phyloP scores from a whole-genome alignment of 2,888 invertebrate species.

The Muscina levida region DNA sequence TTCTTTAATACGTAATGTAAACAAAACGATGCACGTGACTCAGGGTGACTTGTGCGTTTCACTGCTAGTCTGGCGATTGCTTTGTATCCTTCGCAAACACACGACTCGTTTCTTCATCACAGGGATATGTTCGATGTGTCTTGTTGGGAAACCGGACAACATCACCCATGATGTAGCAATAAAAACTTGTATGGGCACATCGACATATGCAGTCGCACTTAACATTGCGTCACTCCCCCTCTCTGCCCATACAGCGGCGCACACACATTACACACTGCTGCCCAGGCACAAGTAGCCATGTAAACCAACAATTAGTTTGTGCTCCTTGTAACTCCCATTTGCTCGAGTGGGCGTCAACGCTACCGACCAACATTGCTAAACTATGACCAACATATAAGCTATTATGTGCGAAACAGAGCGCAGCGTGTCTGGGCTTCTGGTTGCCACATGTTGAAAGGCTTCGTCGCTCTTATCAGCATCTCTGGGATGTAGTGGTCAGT shows the following conservation, averaged over 20 bases:
- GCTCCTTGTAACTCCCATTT: not conserved
- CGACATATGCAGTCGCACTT: not conserved
- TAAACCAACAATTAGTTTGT: slow-evolving; percentile 61
- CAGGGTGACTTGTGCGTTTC: slow-evolving; percentile 36
- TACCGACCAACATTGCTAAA: slow-evolving; percentile 16
- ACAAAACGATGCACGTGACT: slow-evolving; percentile 77
- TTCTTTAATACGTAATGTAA: slow-evolving; percentile 75
- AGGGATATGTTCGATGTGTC: slow-evolving; percentile 7
- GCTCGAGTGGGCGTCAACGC: slow-evolving; percentile 53
- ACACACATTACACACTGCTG: not conserved
- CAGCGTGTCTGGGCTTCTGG: slow-evolving; percentile 29
- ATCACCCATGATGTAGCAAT: slow-evolving; percentile 62
- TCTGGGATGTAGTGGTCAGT: slow-evolving; percentile 41
- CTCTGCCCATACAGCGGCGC: not conserved
- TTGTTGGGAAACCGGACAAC: slow-evolving; percentile 61
- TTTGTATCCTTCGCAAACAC: not conserved
- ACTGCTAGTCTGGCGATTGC: slow-evolving; percentile 31
- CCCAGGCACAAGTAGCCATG: slow-evolving; percentile 52
- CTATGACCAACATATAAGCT: slow-evolving; percentile 16
- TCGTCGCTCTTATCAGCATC: slow-evolving; percentile 61
- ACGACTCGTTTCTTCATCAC: too few species aligned
- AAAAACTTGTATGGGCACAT: slow-evolving; percentile 53
- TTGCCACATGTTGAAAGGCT: slow-evolving; percentile 58
- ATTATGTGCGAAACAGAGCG: slow-evolving; percentile 42
- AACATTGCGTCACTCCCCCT: not conserved